phyloP scores from a whole-genome alignment of 2,888 invertebrate species.

The Cerceris ruficornis region DNA sequence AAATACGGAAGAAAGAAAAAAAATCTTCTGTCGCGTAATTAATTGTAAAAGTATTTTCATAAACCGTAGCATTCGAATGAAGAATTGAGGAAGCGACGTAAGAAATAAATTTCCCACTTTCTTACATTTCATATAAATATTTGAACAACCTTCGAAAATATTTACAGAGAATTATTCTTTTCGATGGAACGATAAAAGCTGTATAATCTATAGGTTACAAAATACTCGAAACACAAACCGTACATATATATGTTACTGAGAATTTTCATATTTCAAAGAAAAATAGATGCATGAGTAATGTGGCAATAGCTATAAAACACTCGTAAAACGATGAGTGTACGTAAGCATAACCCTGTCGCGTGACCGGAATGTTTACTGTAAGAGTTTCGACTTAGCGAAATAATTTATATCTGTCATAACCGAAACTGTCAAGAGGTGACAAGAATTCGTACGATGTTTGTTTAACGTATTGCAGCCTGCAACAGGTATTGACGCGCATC shows the following conservation, averaged over 20 bases:
- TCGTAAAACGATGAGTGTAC: neutral
- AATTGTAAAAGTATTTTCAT: no score
- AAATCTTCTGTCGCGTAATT: no score
- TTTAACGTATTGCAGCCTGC: neutral
- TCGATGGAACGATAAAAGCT: neutral
- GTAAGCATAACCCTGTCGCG: neutral
- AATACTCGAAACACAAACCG: no score
- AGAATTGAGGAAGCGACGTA: neutral
- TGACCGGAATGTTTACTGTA: neutral
- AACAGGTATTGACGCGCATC: neutral
- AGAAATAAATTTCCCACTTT: neutral
- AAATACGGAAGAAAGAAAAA: neutral
- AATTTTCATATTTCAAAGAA: neutral
- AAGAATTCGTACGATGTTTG: neutral
- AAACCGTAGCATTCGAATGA: no score
- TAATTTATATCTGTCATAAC: conserved; percentile 3
- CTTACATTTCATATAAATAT: neutral
- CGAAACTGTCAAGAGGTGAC: neutral
- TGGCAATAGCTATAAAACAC: neutral
- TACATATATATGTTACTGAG: neutral
- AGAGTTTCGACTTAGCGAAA: neutral
- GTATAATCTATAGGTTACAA: no score
- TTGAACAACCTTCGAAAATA: neutral
- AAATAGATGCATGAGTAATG: neutral
- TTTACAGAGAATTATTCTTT: neutral